These are phyloP conservation scores for Abrostola tripartita DNA, from an alignment of 2,888 invertebrate species.

Conservation along the genomic window DNA sequence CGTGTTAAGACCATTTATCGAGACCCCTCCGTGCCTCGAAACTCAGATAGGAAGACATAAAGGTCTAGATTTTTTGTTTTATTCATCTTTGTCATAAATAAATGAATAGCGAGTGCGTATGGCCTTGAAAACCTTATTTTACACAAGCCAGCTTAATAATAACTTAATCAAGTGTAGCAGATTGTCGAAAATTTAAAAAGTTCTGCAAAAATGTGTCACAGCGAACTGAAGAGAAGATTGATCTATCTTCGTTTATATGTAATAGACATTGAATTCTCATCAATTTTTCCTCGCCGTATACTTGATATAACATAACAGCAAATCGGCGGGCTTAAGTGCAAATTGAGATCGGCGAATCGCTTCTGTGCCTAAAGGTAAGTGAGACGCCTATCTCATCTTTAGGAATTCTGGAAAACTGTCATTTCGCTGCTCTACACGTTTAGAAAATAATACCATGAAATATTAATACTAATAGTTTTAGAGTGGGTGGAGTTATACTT, in stretches of 20 bases:
- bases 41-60: too few relatives aligned
- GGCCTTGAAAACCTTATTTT: neutral
- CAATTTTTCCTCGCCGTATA: constrained; percentile 64
- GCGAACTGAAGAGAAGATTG: constrained; percentile 45
- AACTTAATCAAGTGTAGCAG: constrained; percentile 15
- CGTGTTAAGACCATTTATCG: too few relatives aligned
- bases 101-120: neutral
- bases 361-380: constrained; percentile 31
- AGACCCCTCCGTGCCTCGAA: too few relatives aligned
- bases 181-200: constrained; percentile 23
- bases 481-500: too few relatives aligned
- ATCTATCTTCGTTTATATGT: constrained; percentile 54
- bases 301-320: constrained; percentile 58
- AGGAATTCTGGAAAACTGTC: neutral
- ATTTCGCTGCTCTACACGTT: neutral
- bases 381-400: neutral
- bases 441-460: too few relatives aligned
- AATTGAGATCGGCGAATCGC: constrained; percentile 63
- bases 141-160: constrained; percentile 3
- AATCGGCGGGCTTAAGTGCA: constrained; percentile 65
- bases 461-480: too few relatives aligned
- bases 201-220: constrained; percentile 34
- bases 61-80: too few relatives aligned
- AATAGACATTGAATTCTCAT: constrained; percentile 64
- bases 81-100: neutral